These are phyloP conservation scores for Pelodytes ibericus DNA, from an alignment of 2,797 vertebrate genomes.

Conservation along the genomic window DNA sequence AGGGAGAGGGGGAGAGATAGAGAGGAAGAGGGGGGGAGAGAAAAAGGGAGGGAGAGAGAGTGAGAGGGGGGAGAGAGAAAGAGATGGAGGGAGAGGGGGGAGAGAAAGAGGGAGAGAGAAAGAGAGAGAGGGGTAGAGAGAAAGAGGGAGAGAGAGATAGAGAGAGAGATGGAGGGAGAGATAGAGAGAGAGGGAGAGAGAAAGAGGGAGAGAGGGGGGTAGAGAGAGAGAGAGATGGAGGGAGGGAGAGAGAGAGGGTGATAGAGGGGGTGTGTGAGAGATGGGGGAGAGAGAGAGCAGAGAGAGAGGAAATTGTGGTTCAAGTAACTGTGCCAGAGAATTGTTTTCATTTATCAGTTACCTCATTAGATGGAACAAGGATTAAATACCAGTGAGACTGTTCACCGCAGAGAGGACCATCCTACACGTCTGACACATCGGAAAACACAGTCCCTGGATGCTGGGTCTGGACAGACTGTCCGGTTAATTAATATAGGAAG, in stretches of 20 bases:
- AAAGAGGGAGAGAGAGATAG: too few species aligned
- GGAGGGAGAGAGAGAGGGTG: neutral
- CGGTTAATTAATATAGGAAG: neutral
- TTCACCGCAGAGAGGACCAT: neutral
- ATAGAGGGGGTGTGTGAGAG: neutral
- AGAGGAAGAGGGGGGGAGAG: neutral
- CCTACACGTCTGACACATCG: neutral
- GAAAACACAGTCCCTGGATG: neutral
- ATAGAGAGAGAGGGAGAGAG: too few species aligned
- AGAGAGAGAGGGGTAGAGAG: neutral
- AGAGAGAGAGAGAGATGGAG: too few species aligned
- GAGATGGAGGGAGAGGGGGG: too few species aligned
- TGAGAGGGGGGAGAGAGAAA: neutral
- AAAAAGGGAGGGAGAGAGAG: neutral
- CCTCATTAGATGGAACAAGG: neutral
- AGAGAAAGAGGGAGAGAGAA: neutral
- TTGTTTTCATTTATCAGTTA: neutral
- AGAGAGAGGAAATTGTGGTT: neutral
- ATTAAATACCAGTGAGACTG: too few species aligned
- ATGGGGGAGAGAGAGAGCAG: neutral
- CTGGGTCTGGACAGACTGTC: neutral
- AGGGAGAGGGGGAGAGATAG: too few species aligned
- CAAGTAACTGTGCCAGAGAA: neutral
- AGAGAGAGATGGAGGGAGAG: too few species aligned
- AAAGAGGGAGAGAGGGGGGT: too few species aligned